Evolutionary conservation across 2,888 invertebrate species (phyloP).

Genomic region (Catocala sponsa): DNA sequence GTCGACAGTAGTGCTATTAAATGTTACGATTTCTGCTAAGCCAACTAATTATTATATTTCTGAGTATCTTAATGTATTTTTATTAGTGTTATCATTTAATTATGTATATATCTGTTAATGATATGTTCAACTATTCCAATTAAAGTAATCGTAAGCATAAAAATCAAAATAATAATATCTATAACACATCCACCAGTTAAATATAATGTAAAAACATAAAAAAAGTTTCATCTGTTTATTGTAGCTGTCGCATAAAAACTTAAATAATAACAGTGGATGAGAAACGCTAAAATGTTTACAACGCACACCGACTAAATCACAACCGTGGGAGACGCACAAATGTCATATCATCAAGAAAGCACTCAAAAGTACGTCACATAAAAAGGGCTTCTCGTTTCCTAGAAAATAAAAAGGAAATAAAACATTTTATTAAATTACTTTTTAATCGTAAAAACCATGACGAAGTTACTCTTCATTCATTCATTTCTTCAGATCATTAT

Average conservation of each 20-base stretch:
- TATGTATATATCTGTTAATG: too few relatives aligned
- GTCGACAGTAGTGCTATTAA: too few relatives aligned
- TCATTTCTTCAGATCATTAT: too few relatives aligned
- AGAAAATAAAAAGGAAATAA: background rate
- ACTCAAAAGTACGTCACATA: background rate
- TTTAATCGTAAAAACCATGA: background rate
- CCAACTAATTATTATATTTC: too few relatives aligned
- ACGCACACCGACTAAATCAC: background rate
- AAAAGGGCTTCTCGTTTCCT: background rate
- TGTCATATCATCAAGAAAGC: background rate
- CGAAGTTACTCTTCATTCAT: too few relatives aligned
- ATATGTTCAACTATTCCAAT: too few relatives aligned
- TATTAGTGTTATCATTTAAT: too few relatives aligned
- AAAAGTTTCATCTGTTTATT: background rate
- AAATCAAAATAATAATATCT: too few relatives aligned
- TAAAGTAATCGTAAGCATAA: too few relatives aligned
- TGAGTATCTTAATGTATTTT: too few relatives aligned
- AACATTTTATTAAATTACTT: background rate
- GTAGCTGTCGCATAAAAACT: conserved; percentile 6
- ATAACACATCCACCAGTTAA: background rate
- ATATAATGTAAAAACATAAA: background rate
- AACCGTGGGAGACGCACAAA: background rate
- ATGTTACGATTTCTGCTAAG: too few relatives aligned
- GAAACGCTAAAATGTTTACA: conserved; percentile 12
- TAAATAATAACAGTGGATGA: conserved; percentile 9